A percentile compares a stretch with the other conserved stretches of the same genome.
These are phyloP conservation scores for Furnarius figulus DNA, from an alignment of 2,113 vertebrate genomes.

Conservation along the genomic window DNA sequence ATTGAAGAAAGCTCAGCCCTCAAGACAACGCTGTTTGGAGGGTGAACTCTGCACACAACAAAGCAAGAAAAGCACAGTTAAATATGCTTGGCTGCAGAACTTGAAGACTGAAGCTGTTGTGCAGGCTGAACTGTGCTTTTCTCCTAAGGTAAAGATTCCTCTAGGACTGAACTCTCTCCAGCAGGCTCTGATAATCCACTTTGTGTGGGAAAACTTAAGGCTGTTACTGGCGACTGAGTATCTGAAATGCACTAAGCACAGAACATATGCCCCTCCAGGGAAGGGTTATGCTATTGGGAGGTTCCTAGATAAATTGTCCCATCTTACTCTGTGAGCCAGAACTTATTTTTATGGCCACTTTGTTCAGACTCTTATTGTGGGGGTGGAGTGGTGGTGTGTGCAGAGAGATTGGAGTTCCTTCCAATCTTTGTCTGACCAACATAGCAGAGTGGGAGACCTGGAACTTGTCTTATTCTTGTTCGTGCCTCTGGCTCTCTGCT, in stretches of 20 bases:
- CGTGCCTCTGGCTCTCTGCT: slow-evolving; percentile 22
- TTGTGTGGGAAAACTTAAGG: slow-evolving; percentile 21
- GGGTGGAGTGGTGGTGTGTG: neutral
- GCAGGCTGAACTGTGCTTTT: neutral
- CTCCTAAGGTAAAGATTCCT: slow-evolving; percentile 19
- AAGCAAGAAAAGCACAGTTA: neutral
- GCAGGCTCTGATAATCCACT: neutral
- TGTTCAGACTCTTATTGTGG: neutral
- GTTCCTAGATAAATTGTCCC: slow-evolving; percentile 9
- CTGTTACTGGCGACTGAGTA: neutral
- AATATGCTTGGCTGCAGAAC: neutral
- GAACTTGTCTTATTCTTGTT: slow-evolving; percentile 27
- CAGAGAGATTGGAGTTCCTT: neutral
- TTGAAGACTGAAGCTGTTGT: neutral
- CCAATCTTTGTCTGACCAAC: slow-evolving; percentile 15
- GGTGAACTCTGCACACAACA: neutral
- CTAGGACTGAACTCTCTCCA: neutral
- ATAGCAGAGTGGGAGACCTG: neutral
- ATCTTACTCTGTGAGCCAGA: neutral
- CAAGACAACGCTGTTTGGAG: neutral
- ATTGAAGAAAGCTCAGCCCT: neutral
- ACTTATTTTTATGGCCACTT: neutral
- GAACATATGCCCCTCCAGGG: neutral
- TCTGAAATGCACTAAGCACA: neutral
- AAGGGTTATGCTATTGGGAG: slow-evolving; percentile 18